Percentiles rank a stretch among this genome's conserved stretches.
These are phyloP conservation scores for Philaenus spumarius DNA, from an alignment of 1,140 invertebrate genomes.

Conservation along the genomic window DNA sequence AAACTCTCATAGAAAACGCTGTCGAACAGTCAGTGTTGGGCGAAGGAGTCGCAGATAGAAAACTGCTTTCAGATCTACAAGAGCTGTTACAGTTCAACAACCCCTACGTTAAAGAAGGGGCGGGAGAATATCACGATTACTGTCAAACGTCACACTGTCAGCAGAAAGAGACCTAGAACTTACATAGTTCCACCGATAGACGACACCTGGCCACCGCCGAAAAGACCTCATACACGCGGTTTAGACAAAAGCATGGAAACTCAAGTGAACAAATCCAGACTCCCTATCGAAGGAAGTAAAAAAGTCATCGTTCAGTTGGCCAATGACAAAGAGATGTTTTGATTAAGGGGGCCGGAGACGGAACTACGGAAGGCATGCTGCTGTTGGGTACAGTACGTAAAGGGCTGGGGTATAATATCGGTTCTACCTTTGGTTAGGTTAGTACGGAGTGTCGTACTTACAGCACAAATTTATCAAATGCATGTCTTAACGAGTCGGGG, in stretches of 20 bases:
- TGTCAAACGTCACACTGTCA: slow-evolving; percentile 31
- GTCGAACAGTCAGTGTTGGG: slow-evolving; percentile 18
- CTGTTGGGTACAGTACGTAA: too few species aligned
- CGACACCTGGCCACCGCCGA: slow-evolving; percentile 42
- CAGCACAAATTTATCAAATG: too few species aligned
- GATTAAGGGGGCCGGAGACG: too few species aligned
- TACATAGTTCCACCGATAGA: slow-evolving; percentile 42
- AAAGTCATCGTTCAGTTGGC: too few species aligned
- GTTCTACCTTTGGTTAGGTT: too few species aligned
- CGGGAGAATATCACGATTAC: slow-evolving; percentile 43
- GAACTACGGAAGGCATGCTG: too few species aligned
- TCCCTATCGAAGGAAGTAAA: background rate
- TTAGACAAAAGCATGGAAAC: background rate
- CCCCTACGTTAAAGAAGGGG: slow-evolving; percentile 28
- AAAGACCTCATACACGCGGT: slow-evolving; percentile 15
- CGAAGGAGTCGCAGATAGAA: slow-evolving; percentile 17
- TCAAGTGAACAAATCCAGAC: background rate
- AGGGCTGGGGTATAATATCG: too few species aligned
- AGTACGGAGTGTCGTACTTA: too few species aligned
- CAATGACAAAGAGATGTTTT: too few species aligned
- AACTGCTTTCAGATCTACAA: slow-evolving; percentile 40
- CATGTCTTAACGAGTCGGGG: too few species aligned
- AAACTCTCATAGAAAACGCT: slow-evolving; percentile 16
- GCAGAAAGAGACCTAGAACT: slow-evolving; percentile 9
- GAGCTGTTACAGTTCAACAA: slow-evolving; percentile 40